These are phyloP conservation scores for Catharus ustulatus DNA, from an alignment of 2,797 vertebrate species.

Conservation along the genomic window DNA sequence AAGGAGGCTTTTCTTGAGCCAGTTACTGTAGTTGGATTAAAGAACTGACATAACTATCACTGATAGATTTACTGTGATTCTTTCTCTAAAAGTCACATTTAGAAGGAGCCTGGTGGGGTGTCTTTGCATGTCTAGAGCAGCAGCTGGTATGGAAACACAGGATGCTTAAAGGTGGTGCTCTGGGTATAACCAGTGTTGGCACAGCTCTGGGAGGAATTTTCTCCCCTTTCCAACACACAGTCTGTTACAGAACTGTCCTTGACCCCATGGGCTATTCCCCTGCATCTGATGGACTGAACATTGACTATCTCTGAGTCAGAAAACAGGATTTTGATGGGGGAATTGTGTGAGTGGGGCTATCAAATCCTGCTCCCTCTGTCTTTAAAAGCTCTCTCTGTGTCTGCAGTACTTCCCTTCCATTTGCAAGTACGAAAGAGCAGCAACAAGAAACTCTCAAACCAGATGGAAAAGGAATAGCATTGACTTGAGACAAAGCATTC, in stretches of 20 bases:
- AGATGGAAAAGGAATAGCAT: not conserved
- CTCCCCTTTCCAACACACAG: not conserved
- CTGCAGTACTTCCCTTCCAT: not conserved
- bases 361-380: not conserved
- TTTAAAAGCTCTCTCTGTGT: not conserved
- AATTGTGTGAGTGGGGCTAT: not conserved
- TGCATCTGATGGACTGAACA: not conserved
- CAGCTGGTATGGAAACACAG: not conserved
- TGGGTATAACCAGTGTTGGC: not conserved
- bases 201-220: not conserved
- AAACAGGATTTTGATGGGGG: not conserved
- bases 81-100: not conserved
- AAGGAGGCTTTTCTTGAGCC: not conserved
- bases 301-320: not conserved
- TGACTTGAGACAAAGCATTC: accelerated
- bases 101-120: not conserved
- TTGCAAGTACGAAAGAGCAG: not conserved
- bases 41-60: not conserved
- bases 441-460: not conserved
- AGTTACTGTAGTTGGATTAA: not conserved
- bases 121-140: not conserved
- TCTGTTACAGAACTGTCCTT: not conserved
- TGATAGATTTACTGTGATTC: not conserved
- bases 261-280: not conserved
- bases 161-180: accelerated